These are phyloP conservation scores for Drosophila novamexicana DNA, from an alignment of 1,140 invertebrate genomes.

Conservation along the genomic window DNA sequence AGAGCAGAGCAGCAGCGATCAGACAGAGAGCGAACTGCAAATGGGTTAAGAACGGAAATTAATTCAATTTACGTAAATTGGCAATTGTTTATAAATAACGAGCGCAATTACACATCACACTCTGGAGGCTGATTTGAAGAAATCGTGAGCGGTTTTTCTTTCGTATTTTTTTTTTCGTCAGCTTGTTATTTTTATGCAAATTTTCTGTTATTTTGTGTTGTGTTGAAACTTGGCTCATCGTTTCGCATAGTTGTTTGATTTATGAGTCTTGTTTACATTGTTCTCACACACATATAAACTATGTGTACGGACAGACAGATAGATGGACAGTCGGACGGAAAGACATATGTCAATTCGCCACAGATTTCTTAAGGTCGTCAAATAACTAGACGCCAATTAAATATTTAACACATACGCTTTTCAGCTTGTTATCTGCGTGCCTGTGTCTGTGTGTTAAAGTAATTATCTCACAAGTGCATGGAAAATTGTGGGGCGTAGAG, in stretches of 20 bases:
- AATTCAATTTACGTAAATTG: slow-evolving; percentile 39
- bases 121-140: slow-evolving; percentile 2
- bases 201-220: slow-evolving; percentile 33
- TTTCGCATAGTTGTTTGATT: slow-evolving; percentile 49
- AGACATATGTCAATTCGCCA: slow-evolving; percentile 43
- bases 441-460: slow-evolving; percentile 2
- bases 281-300: slow-evolving; percentile 38
- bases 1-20: slow-evolving; percentile 64
- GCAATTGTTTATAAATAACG: slow-evolving; percentile 38
- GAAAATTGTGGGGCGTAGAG: slow-evolving; percentile 54
- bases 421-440: slow-evolving; percentile 15
- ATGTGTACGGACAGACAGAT: slow-evolving; percentile 11
- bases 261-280: slow-evolving; percentile 43
- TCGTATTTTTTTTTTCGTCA: neutral
- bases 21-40: slow-evolving; percentile 74
- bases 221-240: slow-evolving; percentile 39
- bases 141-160: slow-evolving; percentile 30
- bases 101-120: slow-evolving; percentile 33
- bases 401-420: slow-evolving; percentile 60
- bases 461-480: slow-evolving; percentile 47
- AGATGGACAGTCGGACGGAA: neutral
- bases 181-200: slow-evolving; percentile 18
- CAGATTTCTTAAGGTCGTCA: slow-evolving; percentile 64
- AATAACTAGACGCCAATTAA: slow-evolving; percentile 72
- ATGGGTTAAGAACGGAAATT: slow-evolving; percentile 44